Conservation (phyloP, 2,113 vertebrate genomes). For the Elgaria multicarinata region DNA sequence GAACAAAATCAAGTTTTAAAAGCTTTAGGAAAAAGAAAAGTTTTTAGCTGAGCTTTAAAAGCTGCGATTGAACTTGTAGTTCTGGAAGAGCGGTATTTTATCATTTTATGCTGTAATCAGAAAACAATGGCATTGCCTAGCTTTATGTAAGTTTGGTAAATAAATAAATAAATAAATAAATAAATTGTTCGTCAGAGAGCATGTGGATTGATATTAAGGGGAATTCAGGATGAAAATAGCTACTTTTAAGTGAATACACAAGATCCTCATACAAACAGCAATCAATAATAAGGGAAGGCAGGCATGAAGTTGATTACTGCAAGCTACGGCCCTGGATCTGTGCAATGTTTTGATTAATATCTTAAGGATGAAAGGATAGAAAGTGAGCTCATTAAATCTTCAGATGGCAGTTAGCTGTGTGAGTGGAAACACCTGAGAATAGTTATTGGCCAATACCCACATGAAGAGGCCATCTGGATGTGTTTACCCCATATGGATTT, state of each 20-base stretch:
- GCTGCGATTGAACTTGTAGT: too few species aligned
- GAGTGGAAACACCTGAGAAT: background rate
- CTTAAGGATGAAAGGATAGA: background rate
- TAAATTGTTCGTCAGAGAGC: background rate
- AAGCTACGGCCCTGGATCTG: background rate
- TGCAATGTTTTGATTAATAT: background rate
- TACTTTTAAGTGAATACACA: background rate
- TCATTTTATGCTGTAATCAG: too few species aligned
- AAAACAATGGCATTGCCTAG: too few species aligned
- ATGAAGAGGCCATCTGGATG: slow-evolving; percentile 7
- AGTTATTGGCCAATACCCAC: background rate
- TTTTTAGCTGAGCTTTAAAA: too few species aligned
- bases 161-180: too few species aligned
- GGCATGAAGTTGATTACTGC: background rate
- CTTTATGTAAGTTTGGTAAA: too few species aligned
- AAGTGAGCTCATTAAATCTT: background rate
- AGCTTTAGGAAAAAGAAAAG: too few species aligned
- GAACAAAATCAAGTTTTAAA: too few species aligned
- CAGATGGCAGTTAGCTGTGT: background rate
- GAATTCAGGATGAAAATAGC: background rate
- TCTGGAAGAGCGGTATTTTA: too few species aligned
- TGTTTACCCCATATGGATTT: slow-evolving; percentile 3
- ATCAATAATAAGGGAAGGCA: background rate
- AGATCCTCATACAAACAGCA: background rate
- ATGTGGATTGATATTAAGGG: background rate